Base-by-base conservation (phyloP, 2,797 vertebrate species). In the Harpagifer antarcticus region DNA sequence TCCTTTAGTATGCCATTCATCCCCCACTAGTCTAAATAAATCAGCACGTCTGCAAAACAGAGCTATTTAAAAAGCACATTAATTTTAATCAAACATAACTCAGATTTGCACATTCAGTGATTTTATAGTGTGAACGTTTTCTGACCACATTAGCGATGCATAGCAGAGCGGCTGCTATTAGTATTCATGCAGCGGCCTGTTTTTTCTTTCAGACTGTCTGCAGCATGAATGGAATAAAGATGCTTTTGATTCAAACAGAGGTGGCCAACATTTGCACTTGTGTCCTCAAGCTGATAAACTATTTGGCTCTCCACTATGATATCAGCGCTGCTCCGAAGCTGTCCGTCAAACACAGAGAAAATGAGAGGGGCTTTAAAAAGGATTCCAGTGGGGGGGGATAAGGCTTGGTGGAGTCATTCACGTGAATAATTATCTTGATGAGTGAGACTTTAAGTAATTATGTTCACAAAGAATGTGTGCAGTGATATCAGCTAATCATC, bases 251-350 rank as follows among this genome's bases (percentile, higher is more conserved):
- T 77, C 52, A 78, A 66, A 76, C 68, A 45, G 76, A 78, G 59
- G 59, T 66, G 60, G 60, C 47, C 67, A 72, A 84, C 74, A 73
- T 86, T 86, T 82, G 68, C 78, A 66, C 69, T 75, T 10, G 40
- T 15, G 17, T 82, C 64, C 64, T 72, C 60, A 62, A 72, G 50
- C 50, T 63, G 61, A 64, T 76, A 70, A 84, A 78, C 27, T 58
- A 10, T 83, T 71, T 73, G 76, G 73, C 74, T 50, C 54, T 68
- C 33, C 15, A 10, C 59, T 53, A 12, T 57, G 49, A 76, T 61
- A 67, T 19, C 0, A 5, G 3, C n/a, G 42, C 53, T 54, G 2
- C 53, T 80, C 64, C 70, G 60, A 73, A 59, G 45, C 47, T 47
- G 60, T 14, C 62, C n/a, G 49, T 74, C 67, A 72, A 42, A 57